Conservation (phyloP, 2,888 invertebrate species). For the Amphiduros pacificus region DNA sequence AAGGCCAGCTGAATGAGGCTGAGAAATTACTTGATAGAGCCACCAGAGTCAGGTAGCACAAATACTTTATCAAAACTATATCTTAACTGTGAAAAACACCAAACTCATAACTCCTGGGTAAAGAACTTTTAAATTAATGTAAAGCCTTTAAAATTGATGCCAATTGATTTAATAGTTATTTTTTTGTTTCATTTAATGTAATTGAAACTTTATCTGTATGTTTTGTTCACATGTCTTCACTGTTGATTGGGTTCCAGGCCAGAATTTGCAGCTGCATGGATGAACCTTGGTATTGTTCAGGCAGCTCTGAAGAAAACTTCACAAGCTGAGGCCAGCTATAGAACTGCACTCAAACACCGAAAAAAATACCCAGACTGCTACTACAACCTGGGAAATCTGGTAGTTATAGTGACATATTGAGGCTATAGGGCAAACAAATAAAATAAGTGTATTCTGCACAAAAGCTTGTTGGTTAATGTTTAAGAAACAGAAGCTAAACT, state of each 20-base stretch:
- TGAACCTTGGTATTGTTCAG: constrained; percentile 94
- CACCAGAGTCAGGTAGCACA: constrained; percentile 73
- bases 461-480: too few relatives aligned
- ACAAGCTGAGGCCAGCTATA: constrained; percentile 79
- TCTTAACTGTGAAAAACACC: too few relatives aligned
- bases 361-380: constrained; percentile 86
- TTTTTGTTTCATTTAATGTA: not conserved
- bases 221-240: too few relatives aligned
- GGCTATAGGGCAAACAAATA: too few relatives aligned
- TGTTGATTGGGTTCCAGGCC: constrained; percentile 66
- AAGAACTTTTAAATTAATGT: too few relatives aligned
- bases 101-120: too few relatives aligned
- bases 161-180: not conserved
- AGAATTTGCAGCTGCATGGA: constrained; percentile 95
- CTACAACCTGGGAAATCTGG: constrained; percentile 93
- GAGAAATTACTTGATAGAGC: constrained; percentile 74
- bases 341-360: constrained; percentile 75
- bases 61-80: too few relatives aligned
- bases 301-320: constrained; percentile 72
- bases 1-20: constrained; percentile 71
- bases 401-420: constrained; percentile 57
- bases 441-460: too few relatives aligned
- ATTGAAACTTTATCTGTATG: not conserved
- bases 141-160: not conserved
- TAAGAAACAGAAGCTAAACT: too few relatives aligned